These are phyloP conservation scores for Pyralis farinalis DNA, from an alignment of 2,888 invertebrate species.

Conservation along the genomic window DNA sequence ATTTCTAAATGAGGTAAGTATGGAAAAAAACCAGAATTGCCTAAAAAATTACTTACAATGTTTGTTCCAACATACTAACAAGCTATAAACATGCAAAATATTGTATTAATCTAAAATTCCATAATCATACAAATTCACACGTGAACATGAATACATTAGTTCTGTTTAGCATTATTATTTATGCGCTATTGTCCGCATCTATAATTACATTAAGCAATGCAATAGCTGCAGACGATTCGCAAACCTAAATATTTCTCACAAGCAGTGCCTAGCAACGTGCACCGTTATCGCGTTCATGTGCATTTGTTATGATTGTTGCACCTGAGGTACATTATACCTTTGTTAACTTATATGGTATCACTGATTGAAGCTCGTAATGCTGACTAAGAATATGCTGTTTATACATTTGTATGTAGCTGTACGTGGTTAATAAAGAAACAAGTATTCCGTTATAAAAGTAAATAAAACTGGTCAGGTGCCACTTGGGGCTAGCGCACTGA, in stretches of 20 bases:
- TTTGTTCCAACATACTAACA: too few relatives aligned
- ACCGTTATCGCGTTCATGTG: conserved; percentile 12
- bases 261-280: conserved; percentile 14
- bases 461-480: too few relatives aligned
- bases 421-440: conserved; percentile 3
- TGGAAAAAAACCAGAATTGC: too few relatives aligned
- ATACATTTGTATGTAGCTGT: neutral
- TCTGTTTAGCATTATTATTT: neutral
- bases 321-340: conserved; percentile 13
- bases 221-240: neutral
- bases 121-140: neutral
- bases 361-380: conserved; percentile 1
- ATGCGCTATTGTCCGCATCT: neutral
- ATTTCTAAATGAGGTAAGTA: too few relatives aligned
- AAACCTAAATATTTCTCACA: conserved; percentile 10
- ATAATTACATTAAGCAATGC: neutral
- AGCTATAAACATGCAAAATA: too few relatives aligned
- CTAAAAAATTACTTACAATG: too few relatives aligned
- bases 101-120: neutral
- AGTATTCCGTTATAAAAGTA: too few relatives aligned
- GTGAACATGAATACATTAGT: too few relatives aligned
- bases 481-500: too few relatives aligned
- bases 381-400: conserved; percentile 13
- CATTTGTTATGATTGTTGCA: conserved; percentile 20
- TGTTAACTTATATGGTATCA: conserved; percentile 8